A percentile compares a stretch with the other conserved stretches of the same genome.
Evolutionary conservation across 2,888 invertebrate species (phyloP).

Genomic region (Alloplasta piceator): DNA sequence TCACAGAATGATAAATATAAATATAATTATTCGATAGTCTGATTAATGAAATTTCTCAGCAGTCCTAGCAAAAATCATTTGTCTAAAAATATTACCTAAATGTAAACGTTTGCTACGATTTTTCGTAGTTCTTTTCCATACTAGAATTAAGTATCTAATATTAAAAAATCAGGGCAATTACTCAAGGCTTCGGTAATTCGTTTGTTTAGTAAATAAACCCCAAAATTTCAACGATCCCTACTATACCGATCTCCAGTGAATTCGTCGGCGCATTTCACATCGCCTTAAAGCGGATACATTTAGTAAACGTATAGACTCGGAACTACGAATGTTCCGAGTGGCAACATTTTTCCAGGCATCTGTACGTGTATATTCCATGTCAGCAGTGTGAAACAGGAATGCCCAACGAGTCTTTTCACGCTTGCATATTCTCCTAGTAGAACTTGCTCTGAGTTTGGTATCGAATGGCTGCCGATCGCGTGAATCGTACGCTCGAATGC

Average conservation of each 20-base stretch:
- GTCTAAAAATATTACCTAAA: too few species aligned
- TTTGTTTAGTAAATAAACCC: neutral
- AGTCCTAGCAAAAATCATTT: too few species aligned
- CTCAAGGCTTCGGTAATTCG: neutral
- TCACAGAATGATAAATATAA: too few species aligned
- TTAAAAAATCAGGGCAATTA: neutral
- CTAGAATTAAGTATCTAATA: too few species aligned
- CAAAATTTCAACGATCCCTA: neutral
- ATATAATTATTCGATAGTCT: too few species aligned
- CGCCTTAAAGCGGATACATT: neutral
- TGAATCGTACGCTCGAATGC: constrained; percentile 1
- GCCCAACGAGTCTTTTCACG: constrained; percentile 12
- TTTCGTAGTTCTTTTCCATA: too few species aligned
- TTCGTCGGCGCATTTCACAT: neutral
- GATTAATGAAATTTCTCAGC: too few species aligned
- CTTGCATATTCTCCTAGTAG: constrained; percentile 75
- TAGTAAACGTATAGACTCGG: neutral
- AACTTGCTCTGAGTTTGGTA: constrained; percentile 76
- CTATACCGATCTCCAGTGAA: neutral
- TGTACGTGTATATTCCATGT: neutral
- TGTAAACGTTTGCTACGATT: too few species aligned
- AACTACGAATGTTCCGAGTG: neutral
- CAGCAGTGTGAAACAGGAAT: neutral
- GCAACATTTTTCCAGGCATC: neutral
- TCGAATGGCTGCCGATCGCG: constrained; percentile 74